Conservation (phyloP, 2,113 vertebrate species). For the Catharus bicknelli region DNA sequence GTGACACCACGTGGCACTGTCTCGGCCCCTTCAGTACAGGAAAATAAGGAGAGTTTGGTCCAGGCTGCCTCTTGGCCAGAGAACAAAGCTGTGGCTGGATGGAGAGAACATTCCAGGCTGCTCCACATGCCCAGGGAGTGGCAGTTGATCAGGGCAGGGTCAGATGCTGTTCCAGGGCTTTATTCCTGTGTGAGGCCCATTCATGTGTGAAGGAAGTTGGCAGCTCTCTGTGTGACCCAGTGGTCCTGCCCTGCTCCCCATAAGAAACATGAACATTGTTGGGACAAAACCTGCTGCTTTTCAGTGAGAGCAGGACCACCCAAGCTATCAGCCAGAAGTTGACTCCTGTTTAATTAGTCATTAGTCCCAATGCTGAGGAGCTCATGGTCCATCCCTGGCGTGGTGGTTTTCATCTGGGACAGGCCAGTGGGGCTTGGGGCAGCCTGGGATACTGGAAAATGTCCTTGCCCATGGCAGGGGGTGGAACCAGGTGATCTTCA, state of each 20-base stretch:
- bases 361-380: neutral
- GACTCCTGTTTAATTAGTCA: neutral
- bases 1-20: neutral
- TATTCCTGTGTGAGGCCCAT: neutral
- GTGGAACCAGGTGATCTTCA: rapidly evolving
- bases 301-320: neutral
- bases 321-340: neutral
- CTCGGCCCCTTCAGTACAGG: neutral
- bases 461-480: neutral
- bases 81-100: neutral
- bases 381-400: neutral
- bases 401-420: neutral
- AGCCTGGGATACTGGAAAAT: rapidly evolving
- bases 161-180: neutral
- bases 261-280: neutral
- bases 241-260: neutral
- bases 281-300: neutral
- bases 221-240: neutral
- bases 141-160: neutral
- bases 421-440: neutral
- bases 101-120: neutral
- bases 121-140: rapidly evolving
- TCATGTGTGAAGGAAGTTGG: neutral
- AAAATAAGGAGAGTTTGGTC: neutral
- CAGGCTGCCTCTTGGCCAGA: neutral